phyloP scores from a whole-genome alignment of 2,113 vertebrate species.

The Eulacestoma nigropectus region DNA sequence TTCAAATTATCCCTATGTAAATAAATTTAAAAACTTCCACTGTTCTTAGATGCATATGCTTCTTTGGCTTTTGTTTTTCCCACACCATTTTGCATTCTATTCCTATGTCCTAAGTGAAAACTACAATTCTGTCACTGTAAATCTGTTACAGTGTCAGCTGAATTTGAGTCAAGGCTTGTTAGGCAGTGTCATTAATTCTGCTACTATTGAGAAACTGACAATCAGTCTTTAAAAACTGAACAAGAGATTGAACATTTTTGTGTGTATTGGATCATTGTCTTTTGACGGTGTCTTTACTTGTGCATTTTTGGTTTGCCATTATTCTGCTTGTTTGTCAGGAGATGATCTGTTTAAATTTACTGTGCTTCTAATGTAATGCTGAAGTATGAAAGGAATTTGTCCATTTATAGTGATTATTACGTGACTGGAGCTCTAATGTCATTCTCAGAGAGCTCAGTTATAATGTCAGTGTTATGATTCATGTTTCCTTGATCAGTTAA shows the following conservation, averaged over 20 bases:
- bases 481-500: neutral
- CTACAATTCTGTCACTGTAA: neutral
- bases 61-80: constrained; percentile 49
- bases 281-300: neutral
- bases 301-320: neutral
- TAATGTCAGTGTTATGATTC: neutral
- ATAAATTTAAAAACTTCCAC: neutral
- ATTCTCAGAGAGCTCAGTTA: neutral
- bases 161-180: neutral
- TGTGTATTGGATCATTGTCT: neutral
- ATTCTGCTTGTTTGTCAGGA: neutral
- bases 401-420: neutral
- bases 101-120: constrained; percentile 28
- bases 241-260: neutral
- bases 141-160: constrained; percentile 23
- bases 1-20: neutral
- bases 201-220: neutral
- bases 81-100: constrained; percentile 42
- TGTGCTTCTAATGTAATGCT: neutral
- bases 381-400: neutral
- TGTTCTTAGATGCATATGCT: constrained; percentile 27
- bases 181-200: neutral
- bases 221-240: neutral
- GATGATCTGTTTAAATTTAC: neutral
- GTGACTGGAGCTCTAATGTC: neutral